Percentiles rank a stretch among this genome's conserved stretches.
phyloP scores from a whole-genome alignment of 2,797 vertebrate species.

The Morus bassanus region DNA sequence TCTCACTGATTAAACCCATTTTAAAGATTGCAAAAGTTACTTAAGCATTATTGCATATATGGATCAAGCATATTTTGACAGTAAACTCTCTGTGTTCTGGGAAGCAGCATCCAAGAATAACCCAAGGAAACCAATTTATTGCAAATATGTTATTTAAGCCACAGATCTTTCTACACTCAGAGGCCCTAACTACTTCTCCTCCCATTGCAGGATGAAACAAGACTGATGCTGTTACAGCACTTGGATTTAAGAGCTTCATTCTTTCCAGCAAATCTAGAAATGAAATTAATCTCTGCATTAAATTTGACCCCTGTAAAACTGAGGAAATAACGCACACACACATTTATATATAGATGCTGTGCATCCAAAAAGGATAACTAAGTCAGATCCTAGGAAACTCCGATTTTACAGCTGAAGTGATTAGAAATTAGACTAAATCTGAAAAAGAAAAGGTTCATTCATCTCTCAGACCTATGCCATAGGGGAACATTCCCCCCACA shows the following conservation, averaged over 20 bases:
- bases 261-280: conserved; percentile 25
- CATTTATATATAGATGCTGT: not conserved
- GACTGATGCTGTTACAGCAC: not conserved
- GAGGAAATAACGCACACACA: not conserved
- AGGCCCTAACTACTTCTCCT: not conserved
- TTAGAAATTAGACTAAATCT: conserved; percentile 29
- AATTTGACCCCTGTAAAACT: not conserved
- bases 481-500: not conserved
- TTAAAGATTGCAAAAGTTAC: not conserved
- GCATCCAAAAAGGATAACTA: not conserved
- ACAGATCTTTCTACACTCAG: not conserved
- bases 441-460: conserved; percentile 41
- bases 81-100: not conserved
- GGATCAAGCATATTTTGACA: not conserved
- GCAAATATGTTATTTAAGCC: not conserved
- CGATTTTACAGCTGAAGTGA: not conserved
- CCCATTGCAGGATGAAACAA: not conserved
- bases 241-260: conserved; percentile 21
- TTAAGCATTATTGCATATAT: not conserved
- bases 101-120: conserved; percentile 38
- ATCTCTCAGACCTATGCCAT: not conserved
- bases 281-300: not conserved
- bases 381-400: not conserved
- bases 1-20: not conserved
- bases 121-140: not conserved